phyloP scores from a whole-genome alignment of 2,888 invertebrate species.

The Resseliella maxima region DNA sequence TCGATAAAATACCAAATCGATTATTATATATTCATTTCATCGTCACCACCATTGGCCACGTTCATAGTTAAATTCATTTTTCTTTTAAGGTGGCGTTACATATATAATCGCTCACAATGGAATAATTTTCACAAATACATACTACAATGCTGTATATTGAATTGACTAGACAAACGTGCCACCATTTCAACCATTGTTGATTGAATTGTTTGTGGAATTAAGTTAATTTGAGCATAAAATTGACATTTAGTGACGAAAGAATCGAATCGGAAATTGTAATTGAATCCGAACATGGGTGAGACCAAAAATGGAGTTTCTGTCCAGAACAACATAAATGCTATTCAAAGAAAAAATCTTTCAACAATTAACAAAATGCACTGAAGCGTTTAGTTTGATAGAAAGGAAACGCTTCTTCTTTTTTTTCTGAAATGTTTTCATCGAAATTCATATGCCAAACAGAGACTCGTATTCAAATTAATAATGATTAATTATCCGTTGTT shows the following conservation, averaged over 20 bases:
- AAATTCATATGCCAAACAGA: not conserved
- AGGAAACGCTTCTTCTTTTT: not conserved
- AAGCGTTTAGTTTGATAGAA: not conserved
- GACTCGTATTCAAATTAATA: conserved; percentile 37
- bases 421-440: not conserved
- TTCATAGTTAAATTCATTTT: conserved; percentile 12
- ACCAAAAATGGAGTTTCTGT: not conserved
- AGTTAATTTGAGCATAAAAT: not conserved
- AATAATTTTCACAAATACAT: not conserved
- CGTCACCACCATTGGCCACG: not conserved
- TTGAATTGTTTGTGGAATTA: not conserved
- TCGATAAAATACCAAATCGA: not conserved
- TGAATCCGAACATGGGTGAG: not conserved
- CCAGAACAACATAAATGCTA: not conserved
- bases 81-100: conserved; percentile 51
- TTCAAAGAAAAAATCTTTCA: conserved; percentile 7
- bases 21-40: conserved; percentile 13
- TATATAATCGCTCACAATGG: conserved; percentile 28
- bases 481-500: conserved; percentile 49
- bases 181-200: not conserved
- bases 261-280: conserved; percentile 16
- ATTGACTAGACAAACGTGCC: not conserved
- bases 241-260: not conserved
- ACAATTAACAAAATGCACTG: not conserved
- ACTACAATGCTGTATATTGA: conserved; percentile 2